Conservation (phyloP, 2,797 vertebrate species). For the Oryzias dopingdopingensis region DNA sequence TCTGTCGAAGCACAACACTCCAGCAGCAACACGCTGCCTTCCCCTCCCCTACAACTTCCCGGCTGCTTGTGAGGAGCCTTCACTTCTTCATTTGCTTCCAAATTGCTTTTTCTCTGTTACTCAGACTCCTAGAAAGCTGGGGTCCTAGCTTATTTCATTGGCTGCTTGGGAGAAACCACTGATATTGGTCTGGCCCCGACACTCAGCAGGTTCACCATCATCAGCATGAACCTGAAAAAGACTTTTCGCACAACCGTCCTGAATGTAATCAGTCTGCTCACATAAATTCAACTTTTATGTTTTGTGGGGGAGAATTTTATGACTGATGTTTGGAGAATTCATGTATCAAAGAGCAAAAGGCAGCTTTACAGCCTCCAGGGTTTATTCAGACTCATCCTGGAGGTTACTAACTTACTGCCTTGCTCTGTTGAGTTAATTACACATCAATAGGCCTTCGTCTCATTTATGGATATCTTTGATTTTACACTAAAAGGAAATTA, state of each 20-base stretch:
- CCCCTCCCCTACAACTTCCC: constrained; percentile 30
- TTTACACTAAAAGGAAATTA: constrained; percentile 63
- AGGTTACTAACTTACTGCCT: constrained; percentile 43
- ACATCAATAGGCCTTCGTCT: constrained; percentile 60
- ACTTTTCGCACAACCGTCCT: constrained; percentile 17
- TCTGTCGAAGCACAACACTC: constrained; percentile 48
- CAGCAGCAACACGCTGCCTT: constrained; percentile 36
- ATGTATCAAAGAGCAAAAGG: constrained; percentile 36
- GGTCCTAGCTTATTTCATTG: constrained; percentile 17
- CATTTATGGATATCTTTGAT: constrained; percentile 72
- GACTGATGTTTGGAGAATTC: constrained; percentile 36
- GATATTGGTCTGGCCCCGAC: constrained; percentile 47
- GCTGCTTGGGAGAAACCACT: constrained; percentile 38
- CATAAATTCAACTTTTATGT: constrained; percentile 40
- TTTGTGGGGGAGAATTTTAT: constrained; percentile 34
- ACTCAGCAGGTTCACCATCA: constrained; percentile 29
- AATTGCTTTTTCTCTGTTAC: constrained; percentile 56
- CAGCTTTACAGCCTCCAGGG: constrained; percentile 46
- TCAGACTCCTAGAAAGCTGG: constrained; percentile 37
- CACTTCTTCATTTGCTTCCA: constrained; percentile 57
- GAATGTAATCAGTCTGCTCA: constrained; percentile 18
- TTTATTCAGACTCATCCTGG: constrained; percentile 36
- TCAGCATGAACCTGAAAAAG: constrained; percentile 18
- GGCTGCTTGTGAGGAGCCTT: constrained; percentile 46
- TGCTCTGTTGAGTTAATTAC: constrained; percentile 66